Base-by-base conservation (phyloP, 2,113 vertebrate genomes). In the Caranx melampygus region DNA sequence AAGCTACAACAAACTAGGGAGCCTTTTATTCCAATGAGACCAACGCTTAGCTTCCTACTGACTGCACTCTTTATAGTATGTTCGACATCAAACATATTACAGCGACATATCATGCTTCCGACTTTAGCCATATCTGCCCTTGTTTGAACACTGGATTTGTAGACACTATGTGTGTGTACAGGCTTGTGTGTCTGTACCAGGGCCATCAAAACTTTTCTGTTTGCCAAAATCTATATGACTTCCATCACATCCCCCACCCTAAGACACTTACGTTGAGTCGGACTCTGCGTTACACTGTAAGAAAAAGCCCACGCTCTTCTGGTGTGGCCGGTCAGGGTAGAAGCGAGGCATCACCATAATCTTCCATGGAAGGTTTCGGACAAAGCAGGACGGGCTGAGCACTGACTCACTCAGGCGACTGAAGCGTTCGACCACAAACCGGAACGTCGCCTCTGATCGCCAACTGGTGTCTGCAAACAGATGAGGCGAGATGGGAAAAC, bases 331-430 rank as follows among this genome's bases (percentile, higher is more conserved):
- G 94, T 99, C 98, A 0, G 98, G 97, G 86, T 99, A 98, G 92
- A 99, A 98, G 31, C 98, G 96, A 0, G 98, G 98, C 98, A 99
- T 99, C 87, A 99, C 98, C 98, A 99, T 99, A 83, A 99, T 99
- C 96, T 99, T 99, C 98, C 98, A 99, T 0, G 98, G 98, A 74
- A 99, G 95, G 90, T 99, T 99, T 73, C 98, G 95, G 33, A 99
- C 97, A 67, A 99, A 99, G 94, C 97, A 99, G 51, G 98, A 97
- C 34, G 98, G 97, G 89, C 98, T 99, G 90, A 99, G 97, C 81
- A 99, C 97, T 11, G 98, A 99, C 92, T 99, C 98, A 4, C 96
- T 98, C 88, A 99, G 93, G 84, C 97, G 96, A 90, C 97, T 99
- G 94, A 99, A 99, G 84, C 97, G 97, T 84, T 99, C 98, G 0